Conservation (phyloP, 2,888 invertebrate species). For the Tachina fera region DNA sequence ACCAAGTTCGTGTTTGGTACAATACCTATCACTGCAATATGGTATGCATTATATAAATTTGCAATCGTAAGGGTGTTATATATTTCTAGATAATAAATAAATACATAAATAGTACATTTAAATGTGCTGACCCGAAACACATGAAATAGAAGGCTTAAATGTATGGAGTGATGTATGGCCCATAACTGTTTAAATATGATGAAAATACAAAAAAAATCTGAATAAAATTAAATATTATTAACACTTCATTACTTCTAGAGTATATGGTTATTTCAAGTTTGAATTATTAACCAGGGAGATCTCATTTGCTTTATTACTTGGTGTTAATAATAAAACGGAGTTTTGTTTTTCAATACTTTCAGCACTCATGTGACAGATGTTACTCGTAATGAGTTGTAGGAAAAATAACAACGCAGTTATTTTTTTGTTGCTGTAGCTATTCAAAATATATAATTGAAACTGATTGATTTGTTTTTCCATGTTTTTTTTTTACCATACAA, state of each 20-base stretch:
- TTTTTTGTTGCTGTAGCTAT: background rate
- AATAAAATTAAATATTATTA: too few species aligned
- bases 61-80: too few species aligned
- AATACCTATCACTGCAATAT: too few species aligned
- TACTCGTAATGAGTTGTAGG: conserved; percentile 44
- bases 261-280: background rate
- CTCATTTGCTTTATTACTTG: conserved; percentile 45
- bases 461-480: conserved; percentile 64
- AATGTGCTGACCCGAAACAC: too few species aligned
- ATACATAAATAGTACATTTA: too few species aligned
- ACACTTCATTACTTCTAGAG: conserved; percentile 26
- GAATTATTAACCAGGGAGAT: conserved; percentile 41
- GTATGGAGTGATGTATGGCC: too few species aligned
- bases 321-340: conserved; percentile 46
- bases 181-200: too few species aligned
- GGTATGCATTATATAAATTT: too few species aligned
- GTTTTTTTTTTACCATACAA: conserved; percentile 14
- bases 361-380: conserved; percentile 59
- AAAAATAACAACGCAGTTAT: background rate
- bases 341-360: background rate
- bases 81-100: too few species aligned
- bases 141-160: too few species aligned
- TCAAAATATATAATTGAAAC: conserved; percentile 68
- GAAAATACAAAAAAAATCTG: too few species aligned
- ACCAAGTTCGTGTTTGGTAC: too few species aligned